Base-by-base conservation (phyloP, 2,888 invertebrate species). In the Folsomia manolachei region DNA sequence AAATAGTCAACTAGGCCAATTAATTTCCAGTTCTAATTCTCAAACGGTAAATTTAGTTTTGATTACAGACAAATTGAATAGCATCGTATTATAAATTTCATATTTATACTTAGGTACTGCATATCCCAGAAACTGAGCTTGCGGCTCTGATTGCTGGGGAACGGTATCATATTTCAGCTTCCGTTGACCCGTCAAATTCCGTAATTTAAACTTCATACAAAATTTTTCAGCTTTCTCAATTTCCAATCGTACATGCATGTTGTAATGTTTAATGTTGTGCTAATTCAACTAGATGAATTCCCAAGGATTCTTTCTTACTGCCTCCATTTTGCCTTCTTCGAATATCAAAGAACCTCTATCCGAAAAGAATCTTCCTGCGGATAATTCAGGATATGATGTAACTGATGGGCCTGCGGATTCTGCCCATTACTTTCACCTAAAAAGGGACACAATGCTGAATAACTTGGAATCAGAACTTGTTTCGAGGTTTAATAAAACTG, bases 71-170 rank as follows among this genome's bases (percentile, higher is more conserved):
- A n/a, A n/a, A n/a, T n/a, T n/a, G n/a, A n/a, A n/a, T n/a, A n/a
- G n/a, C n/a, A n/a, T n/a, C n/a, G 51, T 51, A 51, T 51, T 11
- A 51, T 51, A 11, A 11, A 39, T 39, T 39, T 14, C 14, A 39
- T 39, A 39, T 39, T 9, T 39, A 39, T 39, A 39, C 39, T 39
- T 39, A 72, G 71, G 63, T 74, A 11, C 21, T 74, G 26, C 64
- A 70, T 9, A 68, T 75, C 25, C 63, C 72, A 7, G 75, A 75
- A 62, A 71, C 25, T 39, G 75, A 75, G 21, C 64, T 75, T n/a
- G 67, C 65, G 25, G 66, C 52, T 60, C 67, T 75, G 1, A 71
- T 75, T 4, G 24, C 39, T n/a, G 23, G 64, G 9, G 75, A 75
- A 26, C 70, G 75, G 2, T 70, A 61, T 27, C 75, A 75, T 60